A percentile compares a stretch with the other conserved stretches of the same genome.
These are phyloP conservation scores for Beris chalybata DNA, from an alignment of 2,888 invertebrate species.

Conservation along the genomic window DNA sequence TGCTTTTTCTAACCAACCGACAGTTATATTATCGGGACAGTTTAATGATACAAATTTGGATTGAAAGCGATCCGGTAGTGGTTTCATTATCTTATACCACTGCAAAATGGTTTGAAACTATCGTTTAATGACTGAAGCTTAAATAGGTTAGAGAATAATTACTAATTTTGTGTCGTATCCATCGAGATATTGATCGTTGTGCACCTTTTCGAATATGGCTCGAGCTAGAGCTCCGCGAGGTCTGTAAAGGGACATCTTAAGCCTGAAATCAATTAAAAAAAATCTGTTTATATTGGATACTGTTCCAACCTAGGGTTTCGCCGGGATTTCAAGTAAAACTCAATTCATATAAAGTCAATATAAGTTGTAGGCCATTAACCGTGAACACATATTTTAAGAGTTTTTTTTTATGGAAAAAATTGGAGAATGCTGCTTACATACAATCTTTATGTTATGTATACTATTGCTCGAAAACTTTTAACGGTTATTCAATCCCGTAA, in stretches of 20 bases:
- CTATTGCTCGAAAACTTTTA: no score
- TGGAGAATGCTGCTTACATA: no score
- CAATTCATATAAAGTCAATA: no score
- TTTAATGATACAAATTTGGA: slow-evolving; percentile 51
- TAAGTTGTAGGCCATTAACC: no score
- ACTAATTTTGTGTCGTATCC: slow-evolving; percentile 54
- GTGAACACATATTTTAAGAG: no score
- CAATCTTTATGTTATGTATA: no score
- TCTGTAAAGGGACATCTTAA: slow-evolving; percentile 48
- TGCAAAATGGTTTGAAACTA: slow-evolving; percentile 36
- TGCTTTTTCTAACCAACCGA: slow-evolving; percentile 52
- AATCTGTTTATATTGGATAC: no score
- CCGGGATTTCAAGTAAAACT: no score
- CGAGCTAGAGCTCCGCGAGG: slow-evolving; percentile 54
- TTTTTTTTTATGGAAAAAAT: no score
- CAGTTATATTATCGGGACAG: slow-evolving; percentile 51
- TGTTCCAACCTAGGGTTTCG: no score
- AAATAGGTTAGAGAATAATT: slow-evolving; percentile 34
- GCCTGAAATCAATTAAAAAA: no score
- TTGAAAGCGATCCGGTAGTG: slow-evolving; percentile 50
- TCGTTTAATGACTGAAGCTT: neutral
- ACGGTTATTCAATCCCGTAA: no score
- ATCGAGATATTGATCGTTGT: slow-evolving; percentile 55
- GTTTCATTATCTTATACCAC: slow-evolving; percentile 52
- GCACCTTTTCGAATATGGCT: slow-evolving; percentile 54